Evolutionary conservation across 2,113 vertebrate species (phyloP).

Genomic region (Gnathochromis pfefferi): DNA sequence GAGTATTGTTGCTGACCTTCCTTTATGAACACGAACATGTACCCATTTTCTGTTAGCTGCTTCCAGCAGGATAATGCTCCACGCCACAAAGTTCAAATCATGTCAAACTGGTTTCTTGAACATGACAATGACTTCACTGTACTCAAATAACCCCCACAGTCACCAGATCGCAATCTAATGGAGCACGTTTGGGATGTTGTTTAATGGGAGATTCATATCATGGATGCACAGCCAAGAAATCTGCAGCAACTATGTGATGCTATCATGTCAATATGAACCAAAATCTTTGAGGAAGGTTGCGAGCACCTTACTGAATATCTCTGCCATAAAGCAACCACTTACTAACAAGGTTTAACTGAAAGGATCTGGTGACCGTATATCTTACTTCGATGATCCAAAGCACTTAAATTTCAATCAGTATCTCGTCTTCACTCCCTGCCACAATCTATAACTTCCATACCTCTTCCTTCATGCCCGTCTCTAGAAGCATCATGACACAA

Average conservation of each 20-base stretch:
- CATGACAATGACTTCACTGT: neutral
- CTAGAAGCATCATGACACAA: conserved; percentile 96
- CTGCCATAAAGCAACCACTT: neutral
- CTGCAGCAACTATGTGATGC: neutral
- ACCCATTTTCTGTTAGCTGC: neutral
- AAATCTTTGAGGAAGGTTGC: neutral
- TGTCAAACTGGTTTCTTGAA: neutral
- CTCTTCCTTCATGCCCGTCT: conserved; percentile 98
- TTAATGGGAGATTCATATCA: neutral
- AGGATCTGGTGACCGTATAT: neutral
- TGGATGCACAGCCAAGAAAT: neutral
- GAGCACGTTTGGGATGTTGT: neutral
- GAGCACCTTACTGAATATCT: neutral
- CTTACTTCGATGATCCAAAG: neutral
- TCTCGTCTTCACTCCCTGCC: neutral
- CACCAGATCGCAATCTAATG: neutral
- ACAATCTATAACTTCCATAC: conserved; percentile 47
- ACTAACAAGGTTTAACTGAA: neutral
- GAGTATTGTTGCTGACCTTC: neutral
- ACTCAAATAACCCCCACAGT: neutral
- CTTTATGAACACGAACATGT: neutral
- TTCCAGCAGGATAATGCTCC: neutral
- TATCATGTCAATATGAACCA: neutral
- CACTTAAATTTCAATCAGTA: neutral
- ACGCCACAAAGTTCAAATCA: neutral